phyloP scores from a whole-genome alignment of 2,113 vertebrate genomes.

The Serinus canaria region DNA sequence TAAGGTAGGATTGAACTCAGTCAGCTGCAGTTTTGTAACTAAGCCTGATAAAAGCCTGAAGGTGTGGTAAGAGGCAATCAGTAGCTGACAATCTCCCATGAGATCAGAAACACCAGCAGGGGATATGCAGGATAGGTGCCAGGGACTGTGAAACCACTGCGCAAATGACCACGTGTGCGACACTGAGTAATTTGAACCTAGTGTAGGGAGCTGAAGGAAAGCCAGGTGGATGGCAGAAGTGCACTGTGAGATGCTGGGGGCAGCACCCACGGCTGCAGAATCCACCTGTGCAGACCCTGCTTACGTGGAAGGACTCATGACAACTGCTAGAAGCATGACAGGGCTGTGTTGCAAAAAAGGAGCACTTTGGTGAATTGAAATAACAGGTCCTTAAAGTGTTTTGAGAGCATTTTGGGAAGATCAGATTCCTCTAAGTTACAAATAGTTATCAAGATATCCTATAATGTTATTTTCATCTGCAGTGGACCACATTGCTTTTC shows the following conservation, averaged over 20 bases:
- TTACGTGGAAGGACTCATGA: neutral
- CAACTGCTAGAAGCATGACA: fast-evolving
- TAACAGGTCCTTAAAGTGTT: neutral
- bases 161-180: fast-evolving
- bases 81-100: neutral
- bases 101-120: neutral
- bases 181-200: neutral
- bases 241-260: fast-evolving
- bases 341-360: neutral
- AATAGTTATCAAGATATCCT: neutral
- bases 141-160: neutral
- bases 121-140: neutral
- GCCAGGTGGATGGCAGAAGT: fast-evolving
- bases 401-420: neutral
- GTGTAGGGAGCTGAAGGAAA: neutral
- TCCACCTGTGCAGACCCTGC: neutral
- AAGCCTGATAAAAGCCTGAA: neutral
- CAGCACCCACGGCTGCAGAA: neutral
- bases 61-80: neutral
- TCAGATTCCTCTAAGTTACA: neutral
- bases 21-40: neutral
- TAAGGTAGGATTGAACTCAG: neutral
- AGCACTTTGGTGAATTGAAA: neutral
- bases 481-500: neutral
- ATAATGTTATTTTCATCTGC: neutral